Evolutionary conservation across 1,140 invertebrate species (phyloP), one percentile per base, ranked within the genome.

Genomic region (Pseudomyrmex pallidus): DNA sequence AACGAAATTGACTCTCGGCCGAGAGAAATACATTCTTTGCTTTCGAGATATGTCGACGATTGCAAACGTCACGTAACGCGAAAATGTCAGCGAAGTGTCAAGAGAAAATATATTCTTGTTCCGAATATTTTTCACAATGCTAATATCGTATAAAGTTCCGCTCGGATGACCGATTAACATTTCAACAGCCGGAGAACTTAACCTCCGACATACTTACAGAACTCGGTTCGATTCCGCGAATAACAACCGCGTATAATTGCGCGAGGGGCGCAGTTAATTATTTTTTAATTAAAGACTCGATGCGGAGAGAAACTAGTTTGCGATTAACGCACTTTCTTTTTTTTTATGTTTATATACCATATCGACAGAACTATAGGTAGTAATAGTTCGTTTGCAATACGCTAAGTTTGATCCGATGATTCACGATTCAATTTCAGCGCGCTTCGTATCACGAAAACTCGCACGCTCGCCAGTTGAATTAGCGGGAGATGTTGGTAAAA

Each of bases 361-460:
- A 13, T 59, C 13, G 8, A 13, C 17, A 13, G 17, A 59, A 35
- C 20, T 17, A 44, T 15, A 10, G 13, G 8, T 78, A 68, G 13
- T 13, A 15, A 46, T 68, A 22, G 20, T 68, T 48, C 44, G 57
- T 8, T 12, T 52, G 22, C 52, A 25, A 17, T 44, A 3, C 17
- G 12, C 57, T 48, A 70, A 70, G 15, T 67, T 56, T 15, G 17
- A 59, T 17, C 57, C 54, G 64, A 80, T 80, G 66, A 80, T n/a
- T 70, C 76, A 59, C 35, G 54, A 80, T 72, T 80, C 46, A 80
- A 78, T 70, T 78, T 78, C 20, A 78, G 72, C 20, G 64, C 76
- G 54, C 61, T 3, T 80, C 22, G 66, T 25, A 46, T 61, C 64
- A 48, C 7, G 7, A 72, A 80, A 59, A 70, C 54, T 70, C 22